A percentile compares a stretch with the other conserved stretches of the same genome.
Evolutionary conservation across 2,888 invertebrate genomes (phyloP).

Genomic region (Lymantria monacha): DNA sequence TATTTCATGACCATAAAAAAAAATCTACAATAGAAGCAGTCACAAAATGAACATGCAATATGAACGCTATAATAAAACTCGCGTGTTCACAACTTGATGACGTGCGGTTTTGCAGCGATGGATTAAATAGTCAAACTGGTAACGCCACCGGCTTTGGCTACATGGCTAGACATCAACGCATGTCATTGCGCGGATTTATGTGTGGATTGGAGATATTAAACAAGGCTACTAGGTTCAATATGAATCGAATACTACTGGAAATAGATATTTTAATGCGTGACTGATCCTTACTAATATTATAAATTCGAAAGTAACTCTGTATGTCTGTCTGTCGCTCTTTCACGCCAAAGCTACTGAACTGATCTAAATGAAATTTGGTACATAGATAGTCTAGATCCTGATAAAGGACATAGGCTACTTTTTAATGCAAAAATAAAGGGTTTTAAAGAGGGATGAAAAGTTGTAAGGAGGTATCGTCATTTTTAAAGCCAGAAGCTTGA

Average conservation of each 20-base stretch:
- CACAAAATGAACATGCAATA: constrained; percentile 15
- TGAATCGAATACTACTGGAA: constrained; percentile 30
- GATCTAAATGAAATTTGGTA: too few species aligned
- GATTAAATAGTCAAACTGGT: constrained; percentile 63
- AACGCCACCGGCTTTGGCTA: constrained; percentile 51
- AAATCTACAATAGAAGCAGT: constrained; percentile 9
- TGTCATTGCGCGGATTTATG: constrained; percentile 64
- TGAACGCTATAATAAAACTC: constrained; percentile 33
- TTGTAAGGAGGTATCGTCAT: too few species aligned
- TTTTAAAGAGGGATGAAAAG: too few species aligned
- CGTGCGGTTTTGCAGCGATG: constrained; percentile 42
- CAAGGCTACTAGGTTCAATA: constrained; percentile 37
- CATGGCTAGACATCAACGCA: constrained; percentile 48
- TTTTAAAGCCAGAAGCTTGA: too few species aligned
- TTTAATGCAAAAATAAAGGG: too few species aligned
- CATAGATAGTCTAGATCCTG: too few species aligned
- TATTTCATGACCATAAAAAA: background rate
- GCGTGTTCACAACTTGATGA: constrained; percentile 33
- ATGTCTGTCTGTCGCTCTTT: too few species aligned
- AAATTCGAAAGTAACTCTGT: too few species aligned
- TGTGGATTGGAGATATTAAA: constrained; percentile 63
- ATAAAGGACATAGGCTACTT: too few species aligned
- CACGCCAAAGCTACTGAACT: too few species aligned
- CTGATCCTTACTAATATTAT: background rate
- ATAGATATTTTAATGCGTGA: constrained; percentile 15